Evolutionary conservation across 2,113 vertebrate species (phyloP), one percentile per base, ranked within the genome.

Genomic region (Protobothrops mucrosquamatus): DNA sequence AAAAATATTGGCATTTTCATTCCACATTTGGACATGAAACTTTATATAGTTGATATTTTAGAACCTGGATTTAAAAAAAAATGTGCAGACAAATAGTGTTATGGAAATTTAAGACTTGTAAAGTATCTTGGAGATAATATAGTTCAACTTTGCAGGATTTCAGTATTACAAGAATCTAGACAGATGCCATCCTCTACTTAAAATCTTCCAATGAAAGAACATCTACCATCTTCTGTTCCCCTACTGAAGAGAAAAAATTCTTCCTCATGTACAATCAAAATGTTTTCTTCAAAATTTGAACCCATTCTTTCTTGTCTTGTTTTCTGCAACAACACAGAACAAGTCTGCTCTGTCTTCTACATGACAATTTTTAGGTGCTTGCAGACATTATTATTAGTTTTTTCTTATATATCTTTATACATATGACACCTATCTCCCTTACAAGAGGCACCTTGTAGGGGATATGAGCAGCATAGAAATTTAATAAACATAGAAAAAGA

Each of bases 31-130:
- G 39, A 20, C 88, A 90, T 61, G 24, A 61, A 23, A 22, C 56
- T 90, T 9, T n/a, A 59, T 81, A 61, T 57, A 61, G 92, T 51
- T 90, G 92, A 59, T 93, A 87, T 90, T 93, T 61, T 90, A 86
- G 20, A 93, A 57, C 22, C 5, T 85, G 81, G 74, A 59, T 92
- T 90, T 89, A 26, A 26, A 48, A 85, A 90, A 93, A 23, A 57
- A 93, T 29, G 55, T 39, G 56, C 55, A 85, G 57, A 89, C 20
- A 52, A 6, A 48, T 56, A 51, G 69, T 34, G n/a, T 34, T 20
- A 39, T 6, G 34, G 29, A 34, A 74, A 74, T 34, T 34, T 39
- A 34, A 34, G n/a, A 34, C n/a, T 74, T 74, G 69, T 15, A 74
- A 74, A 34, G 14, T 39, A 20, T 74, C 15, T 34, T 74, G n/a